These are phyloP conservation scores for Sparidentex hasta DNA, from an alignment of 2,797 vertebrate species.

Conservation along the genomic window DNA sequence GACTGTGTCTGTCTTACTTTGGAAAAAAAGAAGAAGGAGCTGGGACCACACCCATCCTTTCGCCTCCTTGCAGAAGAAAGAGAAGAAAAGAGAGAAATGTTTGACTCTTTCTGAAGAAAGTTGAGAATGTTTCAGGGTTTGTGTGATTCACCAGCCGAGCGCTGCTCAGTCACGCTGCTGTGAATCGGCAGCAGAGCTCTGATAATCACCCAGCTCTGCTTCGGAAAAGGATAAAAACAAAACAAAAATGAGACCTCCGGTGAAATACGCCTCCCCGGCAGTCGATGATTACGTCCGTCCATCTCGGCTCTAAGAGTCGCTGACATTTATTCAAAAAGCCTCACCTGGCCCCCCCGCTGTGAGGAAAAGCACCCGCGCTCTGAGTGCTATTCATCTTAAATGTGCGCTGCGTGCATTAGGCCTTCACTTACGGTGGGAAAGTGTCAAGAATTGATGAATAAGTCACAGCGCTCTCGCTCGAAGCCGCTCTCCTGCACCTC, in stretches of 20 bases:
- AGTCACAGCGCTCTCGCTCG: conserved; percentile 54
- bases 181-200: neutral
- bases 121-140: neutral
- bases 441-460: conserved; percentile 76
- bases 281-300: conserved; percentile 16
- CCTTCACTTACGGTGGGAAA: conserved; percentile 44
- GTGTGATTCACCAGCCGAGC: neutral
- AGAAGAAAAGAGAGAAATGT: neutral
- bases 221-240: neutral
- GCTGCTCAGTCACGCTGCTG: neutral
- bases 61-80: conserved; percentile 6
- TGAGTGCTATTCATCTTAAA: conserved; percentile 57
- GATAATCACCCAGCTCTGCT: neutral
- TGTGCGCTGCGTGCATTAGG: conserved; percentile 50
- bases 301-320: conserved; percentile 43
- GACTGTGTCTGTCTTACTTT: conserved; percentile 45
- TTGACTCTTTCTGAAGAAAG: neutral
- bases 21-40: conserved; percentile 3
- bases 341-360: conserved; percentile 26
- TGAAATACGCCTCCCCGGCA: conserved; percentile 2
- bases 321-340: conserved; percentile 48
- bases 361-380: conserved; percentile 27
- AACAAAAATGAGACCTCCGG: neutral
- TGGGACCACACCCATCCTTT: conserved; percentile 63
- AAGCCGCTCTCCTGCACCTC: conserved; percentile 39